Evolutionary conservation across 2,888 invertebrate genomes (phyloP), one percentile per base, ranked within the genome.

Genomic region (Drosophila prolongata): DNA sequence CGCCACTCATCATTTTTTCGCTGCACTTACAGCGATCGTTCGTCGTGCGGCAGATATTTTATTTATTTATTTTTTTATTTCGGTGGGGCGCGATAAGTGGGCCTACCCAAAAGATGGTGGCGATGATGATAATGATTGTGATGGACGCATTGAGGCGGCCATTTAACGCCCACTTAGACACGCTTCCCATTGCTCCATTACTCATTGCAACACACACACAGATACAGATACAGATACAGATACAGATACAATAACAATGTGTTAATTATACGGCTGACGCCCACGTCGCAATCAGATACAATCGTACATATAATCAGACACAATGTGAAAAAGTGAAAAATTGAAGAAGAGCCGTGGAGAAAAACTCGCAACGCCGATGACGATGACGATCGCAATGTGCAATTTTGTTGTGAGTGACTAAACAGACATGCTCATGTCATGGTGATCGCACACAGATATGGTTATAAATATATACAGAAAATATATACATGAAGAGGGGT

Each of bases 181-280:
- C 68, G 66, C 55, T 67, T 64, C 66, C 66, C 49, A 57, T 66
- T 65, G 60, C 42, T 70, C 70, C 75, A 80, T 79, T 85, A 75
- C 79, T 34, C 58, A 68, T 50, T 52, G 70, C 68, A 68, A 24
- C 50, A 58, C 19, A 54, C 53, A 46, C 13, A n/a, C 43, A 24
- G 10, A 40, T 8, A 43, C 34, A 14, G 42, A 57, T 16, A 52
- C 13, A 16, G 6, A 13, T 19, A n/a, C 43, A 24, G 10, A 40
- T 8, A 43, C 34, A 14, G 42, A 57, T 16, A 52, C 42, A 53
- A 38, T 54, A 77, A 86, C 81, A 83, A 81, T 81, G 81, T 81
- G 81, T 83, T 86, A 81, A 81, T 81, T 86, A 83, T 76, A 80
- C 71, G 80, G 84, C 83, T 68, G 47, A 86, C 81, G 78, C 81